Evolutionary conservation across 2,888 invertebrate species (phyloP), one percentile per base, ranked within the genome.

Genomic region (Anticlea derivata): DNA sequence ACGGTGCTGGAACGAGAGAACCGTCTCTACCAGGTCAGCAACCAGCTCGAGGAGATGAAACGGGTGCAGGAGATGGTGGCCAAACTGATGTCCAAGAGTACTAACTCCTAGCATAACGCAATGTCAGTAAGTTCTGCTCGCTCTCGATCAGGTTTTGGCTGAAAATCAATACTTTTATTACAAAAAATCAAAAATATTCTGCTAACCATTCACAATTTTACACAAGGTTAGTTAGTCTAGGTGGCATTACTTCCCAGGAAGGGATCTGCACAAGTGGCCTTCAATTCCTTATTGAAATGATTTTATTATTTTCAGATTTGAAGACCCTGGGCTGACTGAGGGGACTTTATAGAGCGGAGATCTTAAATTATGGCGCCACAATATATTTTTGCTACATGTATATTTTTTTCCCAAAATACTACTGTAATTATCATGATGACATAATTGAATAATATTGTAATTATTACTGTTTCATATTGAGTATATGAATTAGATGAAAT

Each of bases 11-110:
- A 91, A 61, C 73, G 91, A 0, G 91, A 91, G 68, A 89, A 89
- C 67, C 66, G 91, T 0, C 59, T 91, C 56, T 88, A 87, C 67
- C 91, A 91, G 63, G 65, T 91, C 33, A 89, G 82, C 10, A 77
- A 83, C 1, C 91, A 91, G 54, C 70, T 91, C 7, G 91, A 91
- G 33, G 91, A 91, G 63, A 90, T 91, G 91, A 87, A 89, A 50
- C 70, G 89, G 0, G 86, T 91, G 1, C 91, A 91, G 52, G 91
- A 91, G 59, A 88, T 91, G 87, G 89, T 91, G 37, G 88, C 90
- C 58, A 90, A 89, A 52, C 70, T 91, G 0, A 91, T 91, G 88
- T 83, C 74, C 66, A 90, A 87, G 60, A 85, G 80, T 31, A 45
- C 75, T 34, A 46, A 76, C 0, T 52, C 72, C 58, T 7, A 69